Conservation (phyloP, 2,113 vertebrate species). For the Callocephalon fimbriatum region DNA sequence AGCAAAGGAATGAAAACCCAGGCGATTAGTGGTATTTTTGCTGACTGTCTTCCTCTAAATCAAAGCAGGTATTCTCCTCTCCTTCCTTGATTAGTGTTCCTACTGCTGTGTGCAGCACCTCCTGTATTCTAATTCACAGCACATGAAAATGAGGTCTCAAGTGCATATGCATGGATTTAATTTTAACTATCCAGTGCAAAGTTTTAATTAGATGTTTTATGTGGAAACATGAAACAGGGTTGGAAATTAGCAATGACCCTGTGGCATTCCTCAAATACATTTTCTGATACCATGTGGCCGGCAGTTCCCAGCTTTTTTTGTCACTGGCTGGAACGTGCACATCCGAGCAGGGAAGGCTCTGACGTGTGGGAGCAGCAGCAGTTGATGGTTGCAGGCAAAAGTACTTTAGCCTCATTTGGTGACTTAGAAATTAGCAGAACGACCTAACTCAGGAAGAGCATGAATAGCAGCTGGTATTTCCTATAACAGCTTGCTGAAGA, state of each 20-base stretch:
- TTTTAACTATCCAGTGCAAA: slow-evolving; percentile 33
- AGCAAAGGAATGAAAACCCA: slow-evolving; percentile 44
- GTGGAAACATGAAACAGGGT: slow-evolving; percentile 49
- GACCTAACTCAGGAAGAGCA: slow-evolving; percentile 50
- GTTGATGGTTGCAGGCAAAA: slow-evolving; percentile 2
- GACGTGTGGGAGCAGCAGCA: not conserved
- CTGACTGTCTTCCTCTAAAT: slow-evolving; percentile 51
- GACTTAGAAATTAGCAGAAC: slow-evolving; percentile 37
- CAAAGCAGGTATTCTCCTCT: slow-evolving; percentile 36
- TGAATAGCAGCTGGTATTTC: slow-evolving; percentile 25
- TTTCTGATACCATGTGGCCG: not conserved
- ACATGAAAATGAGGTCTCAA: slow-evolving; percentile 24
- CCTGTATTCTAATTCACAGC: slow-evolving; percentile 39
- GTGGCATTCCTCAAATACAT: not conserved
- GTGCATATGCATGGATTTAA: not conserved
- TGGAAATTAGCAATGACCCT: slow-evolving; percentile 45
- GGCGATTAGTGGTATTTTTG: slow-evolving; percentile 32
- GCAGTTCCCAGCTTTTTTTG: not conserved
- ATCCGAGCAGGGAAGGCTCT: not conserved
- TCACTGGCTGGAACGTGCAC: not conserved
- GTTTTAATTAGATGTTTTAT: slow-evolving; percentile 57
- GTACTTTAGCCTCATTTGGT: not conserved
- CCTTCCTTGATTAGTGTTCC: slow-evolving; percentile 31
- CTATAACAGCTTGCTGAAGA: slow-evolving; percentile 16
- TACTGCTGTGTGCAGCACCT: not conserved